Percentiles rank a stretch among this genome's conserved stretches.
Conservation (phyloP, 2,113 vertebrate species). For the Myxocyprinus asiaticus region DNA sequence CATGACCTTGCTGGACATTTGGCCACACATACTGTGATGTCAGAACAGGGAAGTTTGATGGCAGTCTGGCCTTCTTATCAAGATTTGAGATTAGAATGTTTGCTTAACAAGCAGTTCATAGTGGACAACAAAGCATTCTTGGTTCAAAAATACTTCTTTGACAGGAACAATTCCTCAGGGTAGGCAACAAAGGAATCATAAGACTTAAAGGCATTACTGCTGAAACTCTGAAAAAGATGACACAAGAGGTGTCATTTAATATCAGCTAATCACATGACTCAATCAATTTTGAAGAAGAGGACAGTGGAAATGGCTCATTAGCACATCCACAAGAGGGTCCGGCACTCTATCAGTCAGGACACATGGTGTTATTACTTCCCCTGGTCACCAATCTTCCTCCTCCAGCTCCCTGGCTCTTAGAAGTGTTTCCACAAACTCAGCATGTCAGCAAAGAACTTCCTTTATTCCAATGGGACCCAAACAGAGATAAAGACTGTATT, state of each 20-base stretch:
- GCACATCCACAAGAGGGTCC: slow-evolving; percentile 48
- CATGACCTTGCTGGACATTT: slow-evolving; percentile 8
- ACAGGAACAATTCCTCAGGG: slow-evolving; percentile 32
- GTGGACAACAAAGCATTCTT: slow-evolving; percentile 27
- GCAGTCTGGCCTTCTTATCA: slow-evolving; percentile 59
- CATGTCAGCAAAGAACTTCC: slow-evolving; percentile 72
- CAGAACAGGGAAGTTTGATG: slow-evolving; percentile 45
- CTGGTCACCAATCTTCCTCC: slow-evolving; percentile 66
- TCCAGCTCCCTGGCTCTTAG: slow-evolving; percentile 61
- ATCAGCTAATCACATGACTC: slow-evolving; percentile 55
- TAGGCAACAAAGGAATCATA: not conserved
- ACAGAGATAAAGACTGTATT: slow-evolving; percentile 52
- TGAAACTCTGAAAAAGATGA: not conserved
- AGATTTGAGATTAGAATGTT: slow-evolving; percentile 56
- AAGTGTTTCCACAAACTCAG: slow-evolving; percentile 78
- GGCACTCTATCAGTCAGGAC: slow-evolving; percentile 63
- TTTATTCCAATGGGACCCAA: slow-evolving; percentile 55
- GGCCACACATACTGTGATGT: not conserved
- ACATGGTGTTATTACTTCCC: slow-evolving; percentile 69
- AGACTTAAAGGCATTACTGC: not conserved
- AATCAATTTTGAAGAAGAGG: slow-evolving; percentile 48
- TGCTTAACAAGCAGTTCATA: slow-evolving; percentile 55
- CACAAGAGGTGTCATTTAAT: not conserved
- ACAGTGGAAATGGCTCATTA: slow-evolving; percentile 59
- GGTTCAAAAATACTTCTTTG: slow-evolving; percentile 33